These are phyloP conservation scores for Melanotaenia duboulayi DNA, from an alignment of 2,113 vertebrate genomes.

Conservation along the genomic window DNA sequence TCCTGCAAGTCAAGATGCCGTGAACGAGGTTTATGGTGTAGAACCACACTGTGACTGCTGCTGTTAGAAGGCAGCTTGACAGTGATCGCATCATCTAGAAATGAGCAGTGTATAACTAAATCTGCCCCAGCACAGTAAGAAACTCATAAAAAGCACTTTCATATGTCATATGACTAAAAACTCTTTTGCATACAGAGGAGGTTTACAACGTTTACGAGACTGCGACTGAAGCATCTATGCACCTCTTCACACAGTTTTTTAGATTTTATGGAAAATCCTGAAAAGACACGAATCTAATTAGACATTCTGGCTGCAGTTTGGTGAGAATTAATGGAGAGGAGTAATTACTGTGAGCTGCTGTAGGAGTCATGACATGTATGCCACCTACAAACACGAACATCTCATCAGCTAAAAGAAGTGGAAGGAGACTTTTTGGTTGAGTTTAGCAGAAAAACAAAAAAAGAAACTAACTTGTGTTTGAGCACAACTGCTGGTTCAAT, in stretches of 20 bases:
- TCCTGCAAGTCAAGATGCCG: background rate
- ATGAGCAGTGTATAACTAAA: background rate
- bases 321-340: slow-evolving; percentile 39
- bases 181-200: background rate
- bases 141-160: slow-evolving; percentile 3
- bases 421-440: slow-evolving; percentile 24
- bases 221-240: slow-evolving; percentile 14
- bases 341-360: slow-evolving; percentile 45
- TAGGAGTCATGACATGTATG: slow-evolving; percentile 19
- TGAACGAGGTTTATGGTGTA: background rate
- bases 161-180: slow-evolving; percentile 12
- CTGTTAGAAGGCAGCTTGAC: background rate
- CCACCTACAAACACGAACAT: slow-evolving; percentile 40
- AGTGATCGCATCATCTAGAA: slow-evolving; percentile 16
- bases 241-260: slow-evolving; percentile 27
- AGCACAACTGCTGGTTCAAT: slow-evolving; percentile 31
- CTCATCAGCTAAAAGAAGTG: slow-evolving; percentile 22
- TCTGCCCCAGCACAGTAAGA: slow-evolving; percentile 10
- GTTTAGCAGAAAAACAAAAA: background rate
- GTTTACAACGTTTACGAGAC: slow-evolving; percentile 6
- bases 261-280: slow-evolving; percentile 6
- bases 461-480: slow-evolving; percentile 8
- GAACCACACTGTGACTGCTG: slow-evolving; percentile 1
- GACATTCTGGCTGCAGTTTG: slow-evolving; percentile 33
- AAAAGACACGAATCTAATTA: slow-evolving; percentile 36